Evolutionary conservation across 2,888 invertebrate species (phyloP), one percentile per base, ranked within the genome.

Genomic region (Hesperia comma): DNA sequence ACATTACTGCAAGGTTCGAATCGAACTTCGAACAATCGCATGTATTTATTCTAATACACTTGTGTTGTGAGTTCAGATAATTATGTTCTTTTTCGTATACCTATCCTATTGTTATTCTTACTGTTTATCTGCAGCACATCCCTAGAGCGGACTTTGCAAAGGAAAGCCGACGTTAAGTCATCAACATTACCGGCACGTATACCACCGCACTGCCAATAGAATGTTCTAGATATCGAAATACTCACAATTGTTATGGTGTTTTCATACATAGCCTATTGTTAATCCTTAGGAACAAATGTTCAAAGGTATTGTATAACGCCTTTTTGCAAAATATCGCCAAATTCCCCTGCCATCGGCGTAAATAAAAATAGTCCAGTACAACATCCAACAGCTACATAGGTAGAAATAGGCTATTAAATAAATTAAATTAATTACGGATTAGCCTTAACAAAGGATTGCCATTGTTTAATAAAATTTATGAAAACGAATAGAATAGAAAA

Each of bases 181-280:
- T 79, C 77, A 74, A 68, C 72, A 80, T 71, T 68, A 53, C 73
- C 61, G 61, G 69, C 78, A 79, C 78, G 78, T 77, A 74, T 69
- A 67, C 68, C 56, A 64, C 68, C 68, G 71, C 69, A 68, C 68
- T 63, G 69, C 62, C 67, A 70, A 67, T 68, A 70, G 75, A 76
- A 75, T 69, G 71, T 75, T 74, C 74, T 68, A 70, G 69, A 71
- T 66, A 43, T 40, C 6, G 17, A 56, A 32, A 56, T 26, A 53
- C 53, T 10, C 6, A 37, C 15, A 40, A 46, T 64, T 51, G 58
- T 51, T n/a, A 58, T 54, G 43, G 46, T 12, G 21, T 66, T 56
- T 56, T 56, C 46, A 56, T 56, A 56, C 17, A 43, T 46, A 49
- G 33, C 32, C 19, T 49, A 32, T 43, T 55, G 14, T 49, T 53